These are phyloP conservation scores for Subanguina moxae DNA, from an alignment of 1,140 invertebrate species.

Conservation along the genomic window DNA sequence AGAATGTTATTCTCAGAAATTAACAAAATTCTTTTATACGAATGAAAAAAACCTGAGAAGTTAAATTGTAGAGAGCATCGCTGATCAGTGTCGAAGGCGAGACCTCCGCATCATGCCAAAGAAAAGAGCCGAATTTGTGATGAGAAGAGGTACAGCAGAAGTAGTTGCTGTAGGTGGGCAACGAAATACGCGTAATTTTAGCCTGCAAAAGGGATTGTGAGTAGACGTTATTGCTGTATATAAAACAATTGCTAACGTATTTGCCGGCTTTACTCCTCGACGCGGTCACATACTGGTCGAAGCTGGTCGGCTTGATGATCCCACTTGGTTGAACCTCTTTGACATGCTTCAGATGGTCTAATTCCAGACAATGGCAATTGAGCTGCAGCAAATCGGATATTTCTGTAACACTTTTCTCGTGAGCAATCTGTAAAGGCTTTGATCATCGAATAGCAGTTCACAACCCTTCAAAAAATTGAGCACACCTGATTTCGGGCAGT, in stretches of 20 bases:
- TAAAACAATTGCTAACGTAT: slow-evolving; percentile 4
- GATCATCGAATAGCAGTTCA: not conserved
- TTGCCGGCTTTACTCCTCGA: slow-evolving; percentile 14
- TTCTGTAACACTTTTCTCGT: slow-evolving; percentile 29
- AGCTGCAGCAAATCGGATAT: slow-evolving; percentile 25
- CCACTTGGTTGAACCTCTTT: slow-evolving; percentile 21
- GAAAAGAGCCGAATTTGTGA: slow-evolving; percentile 22
- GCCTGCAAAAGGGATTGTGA: slow-evolving; percentile 1
- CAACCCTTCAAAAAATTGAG: not conserved
- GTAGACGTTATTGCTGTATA: not conserved
- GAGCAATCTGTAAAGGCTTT: slow-evolving; percentile 18
- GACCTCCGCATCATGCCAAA: slow-evolving; percentile 24
- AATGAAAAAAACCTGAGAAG: slow-evolving; percentile 10
- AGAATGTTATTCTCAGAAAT: slow-evolving; percentile 1
- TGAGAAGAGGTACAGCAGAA: not conserved
- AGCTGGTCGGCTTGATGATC: slow-evolving; percentile 9
- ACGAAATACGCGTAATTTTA: slow-evolving; percentile 7
- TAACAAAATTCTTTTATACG: not conserved
- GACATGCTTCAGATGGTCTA: slow-evolving; percentile 16
- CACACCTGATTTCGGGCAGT: slow-evolving; percentile 20
- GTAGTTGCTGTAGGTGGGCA: slow-evolving; percentile 4
- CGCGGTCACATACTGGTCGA: slow-evolving; percentile 36
- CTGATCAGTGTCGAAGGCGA: slow-evolving; percentile 9
- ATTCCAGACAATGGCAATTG: slow-evolving; percentile 27
- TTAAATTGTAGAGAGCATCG: slow-evolving; percentile 20